phyloP scores from a whole-genome alignment of 2,797 vertebrate genomes.

The Masticophis lateralis region DNA sequence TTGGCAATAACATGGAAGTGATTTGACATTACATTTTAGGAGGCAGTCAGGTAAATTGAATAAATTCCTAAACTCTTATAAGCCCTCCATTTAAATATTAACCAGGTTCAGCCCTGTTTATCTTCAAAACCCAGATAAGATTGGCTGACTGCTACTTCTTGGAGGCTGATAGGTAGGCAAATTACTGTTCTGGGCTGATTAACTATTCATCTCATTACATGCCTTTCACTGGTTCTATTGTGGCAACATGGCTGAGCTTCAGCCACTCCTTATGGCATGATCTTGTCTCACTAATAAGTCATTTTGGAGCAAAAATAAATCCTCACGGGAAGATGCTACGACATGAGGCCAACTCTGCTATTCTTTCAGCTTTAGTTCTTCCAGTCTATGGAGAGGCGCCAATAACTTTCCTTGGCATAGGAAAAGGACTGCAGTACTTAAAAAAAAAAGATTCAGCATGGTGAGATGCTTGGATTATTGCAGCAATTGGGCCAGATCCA shows the following conservation, averaged over 20 bases:
- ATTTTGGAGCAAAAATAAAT: background rate
- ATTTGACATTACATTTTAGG: background rate
- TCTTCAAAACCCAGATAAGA: background rate
- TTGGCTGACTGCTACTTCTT: background rate
- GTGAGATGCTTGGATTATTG: slow-evolving; percentile 7
- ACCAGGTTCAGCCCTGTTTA: background rate
- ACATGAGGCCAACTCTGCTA: background rate
- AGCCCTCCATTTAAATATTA: background rate
- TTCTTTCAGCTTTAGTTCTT: background rate
- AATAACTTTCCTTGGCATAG: background rate
- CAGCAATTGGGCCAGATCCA: background rate
- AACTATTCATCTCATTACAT: background rate
- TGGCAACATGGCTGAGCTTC: background rate
- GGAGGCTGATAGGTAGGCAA: background rate
- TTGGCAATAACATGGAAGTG: background rate
- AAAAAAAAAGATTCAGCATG: slow-evolving; percentile 8
- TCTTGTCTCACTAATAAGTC: background rate
- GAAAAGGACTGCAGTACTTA: background rate
- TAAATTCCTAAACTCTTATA: background rate
- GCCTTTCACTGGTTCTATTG: background rate
- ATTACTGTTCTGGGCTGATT: background rate
- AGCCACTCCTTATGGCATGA: background rate
- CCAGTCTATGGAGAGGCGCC: background rate
- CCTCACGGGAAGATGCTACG: background rate
- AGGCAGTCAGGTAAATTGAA: background rate